Base-by-base conservation (phyloP, 2,888 invertebrate species). In the Oligia fasciuncula region DNA sequence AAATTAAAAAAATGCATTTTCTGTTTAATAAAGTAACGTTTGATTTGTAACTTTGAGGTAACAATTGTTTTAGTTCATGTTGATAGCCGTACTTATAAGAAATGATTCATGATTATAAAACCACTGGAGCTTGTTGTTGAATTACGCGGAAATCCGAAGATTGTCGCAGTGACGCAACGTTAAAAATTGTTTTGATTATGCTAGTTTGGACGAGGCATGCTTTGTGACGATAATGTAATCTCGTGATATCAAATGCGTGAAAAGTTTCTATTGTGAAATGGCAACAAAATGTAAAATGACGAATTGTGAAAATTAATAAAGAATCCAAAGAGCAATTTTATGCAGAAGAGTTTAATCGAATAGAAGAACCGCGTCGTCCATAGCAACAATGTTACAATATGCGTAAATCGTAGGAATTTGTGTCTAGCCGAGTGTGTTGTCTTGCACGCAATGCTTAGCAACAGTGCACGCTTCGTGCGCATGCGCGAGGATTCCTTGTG, bases 361-460 rank as follows among this genome's bases (percentile, higher is more conserved):
- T n/a, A 75, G 70, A 79, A 77, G 70, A 29, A 81, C 77, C 23
- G 68, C 67, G 54, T 75, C 66, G 72, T 78, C 51, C 83, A 46
- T 88, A 83, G 89, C 66, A 86, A 88, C 87, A 80, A 81, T 86
- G 79, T 86, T 85, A 84, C 82, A 84, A 87, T 87, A 85, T 84
- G 84, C 80, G 85, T 83, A 77, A 72, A 79, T 76, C 80, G 83
- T 66, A 81, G 85, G 87, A 89, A 90, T 91, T 85, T 86, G 79
- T 87, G 73, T 80, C 77, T 77, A 87, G 85, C 81, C 83, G 79
- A 89, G 88, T 89, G 86, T 85, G 85, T 85, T 84, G 85, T 86
- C 74, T 70, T 81, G 80, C 94, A 94, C 92, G 94, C 93, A 91
- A 92, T 88, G 88, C 88, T 93, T 63, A 92, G 91, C 89, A 90